Evolutionary conservation across 2,113 vertebrate genomes (phyloP), one percentile per base, ranked within the genome.

Genomic region (Dromas ardeola): DNA sequence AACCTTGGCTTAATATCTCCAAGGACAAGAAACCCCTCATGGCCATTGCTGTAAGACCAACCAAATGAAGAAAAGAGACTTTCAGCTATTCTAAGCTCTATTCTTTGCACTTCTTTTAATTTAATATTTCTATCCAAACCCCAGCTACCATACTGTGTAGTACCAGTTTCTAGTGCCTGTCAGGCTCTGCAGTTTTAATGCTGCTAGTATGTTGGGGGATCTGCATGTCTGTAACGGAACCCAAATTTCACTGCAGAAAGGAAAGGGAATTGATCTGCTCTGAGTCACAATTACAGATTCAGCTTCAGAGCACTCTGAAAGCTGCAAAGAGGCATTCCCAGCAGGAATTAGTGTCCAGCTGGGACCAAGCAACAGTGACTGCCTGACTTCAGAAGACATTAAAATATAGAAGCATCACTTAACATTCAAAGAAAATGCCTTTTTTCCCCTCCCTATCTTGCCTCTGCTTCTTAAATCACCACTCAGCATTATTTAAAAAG

Each of bases 361-460:
- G 91, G 84, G 81, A 96, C 82, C 74, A 83, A 86, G 74, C 52
- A 91, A 76, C 43, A 73, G 70, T 83, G 67, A 70, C 78, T 94
- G 84, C 29, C 76, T 92, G 87, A 86, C 81, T 95, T 89, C n/a
- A 94, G 61, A 96, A 95, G 85, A 70, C 73, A 85, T 95, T 92
- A 95, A 88, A 95, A 96, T 81, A 91, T 1, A 88, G 89, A 95
- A 97, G 73, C 56, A 96, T 59, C 52, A 77, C 79, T 96, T 90
- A 94, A 73, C 65, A 82, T 12, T 80, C 30, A 30, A 95, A 86
- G 53, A 91, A 97, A 96, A 95, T 50, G 65, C 17, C 21, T 42
- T 42, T 5, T 79, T 27, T 11, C 15, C 21, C 42, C 42, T 40
- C 43, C 19, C 12, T 59, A 6, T 40, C 74, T 88, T 90, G 25